Evolutionary conservation across 2,113 vertebrate species (phyloP).

Genomic region (Nycticryphes semicollaris): DNA sequence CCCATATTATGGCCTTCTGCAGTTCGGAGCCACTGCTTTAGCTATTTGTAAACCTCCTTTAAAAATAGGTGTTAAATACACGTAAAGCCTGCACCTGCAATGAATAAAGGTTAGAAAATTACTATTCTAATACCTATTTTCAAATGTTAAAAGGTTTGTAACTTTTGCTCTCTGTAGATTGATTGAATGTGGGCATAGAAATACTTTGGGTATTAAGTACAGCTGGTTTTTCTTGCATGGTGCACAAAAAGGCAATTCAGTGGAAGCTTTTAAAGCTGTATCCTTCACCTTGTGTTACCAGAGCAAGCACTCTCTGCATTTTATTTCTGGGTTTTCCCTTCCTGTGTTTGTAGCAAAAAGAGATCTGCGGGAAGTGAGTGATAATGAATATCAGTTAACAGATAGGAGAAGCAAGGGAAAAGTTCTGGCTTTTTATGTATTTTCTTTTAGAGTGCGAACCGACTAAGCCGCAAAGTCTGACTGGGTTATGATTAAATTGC

Average conservation of each 20-base stretch:
- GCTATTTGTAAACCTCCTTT: background rate
- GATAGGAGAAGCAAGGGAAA: background rate
- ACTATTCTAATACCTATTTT: background rate
- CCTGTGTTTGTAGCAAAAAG: background rate
- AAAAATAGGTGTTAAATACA: background rate
- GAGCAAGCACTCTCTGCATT: background rate
- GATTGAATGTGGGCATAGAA: background rate
- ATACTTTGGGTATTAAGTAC: background rate
- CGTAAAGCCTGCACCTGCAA: background rate
- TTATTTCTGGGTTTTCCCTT: background rate
- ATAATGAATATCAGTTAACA: constrained; percentile 35
- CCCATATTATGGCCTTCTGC: background rate
- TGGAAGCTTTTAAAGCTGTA: background rate
- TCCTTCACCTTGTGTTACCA: background rate
- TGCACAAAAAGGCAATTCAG: background rate
- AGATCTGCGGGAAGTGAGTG: background rate
- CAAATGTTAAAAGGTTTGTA: background rate
- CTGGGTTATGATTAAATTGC: constrained; percentile 61
- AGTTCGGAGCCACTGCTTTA: background rate
- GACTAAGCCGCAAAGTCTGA: constrained; percentile 47
- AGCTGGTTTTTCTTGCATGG: background rate
- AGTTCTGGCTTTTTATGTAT: background rate
- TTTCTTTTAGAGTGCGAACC: constrained; percentile 28
- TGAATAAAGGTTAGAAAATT: background rate
- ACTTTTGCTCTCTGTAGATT: background rate